Evolutionary conservation across 2,888 invertebrate species (phyloP).

Genomic region (Perithous albicinctus): DNA sequence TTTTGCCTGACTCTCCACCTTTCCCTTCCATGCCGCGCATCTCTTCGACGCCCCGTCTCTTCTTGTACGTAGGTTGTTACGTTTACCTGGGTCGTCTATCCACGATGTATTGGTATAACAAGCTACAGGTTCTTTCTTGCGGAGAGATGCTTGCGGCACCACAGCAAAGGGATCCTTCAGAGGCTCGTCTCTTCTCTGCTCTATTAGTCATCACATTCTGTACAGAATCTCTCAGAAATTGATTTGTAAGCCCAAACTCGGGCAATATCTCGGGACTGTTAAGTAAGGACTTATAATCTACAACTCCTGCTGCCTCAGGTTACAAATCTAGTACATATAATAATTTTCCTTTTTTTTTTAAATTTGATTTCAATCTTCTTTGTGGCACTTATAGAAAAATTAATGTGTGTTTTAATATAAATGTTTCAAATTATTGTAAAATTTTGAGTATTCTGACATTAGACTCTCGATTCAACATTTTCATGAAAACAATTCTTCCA

Average conservation of each 20-base stretch:
- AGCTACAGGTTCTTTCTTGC: constrained; percentile 62
- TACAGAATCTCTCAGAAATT: constrained; percentile 4
- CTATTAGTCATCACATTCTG: constrained; percentile 12
- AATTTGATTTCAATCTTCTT: neutral
- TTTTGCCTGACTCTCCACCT: constrained; percentile 57
- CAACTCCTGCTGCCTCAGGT: too few species aligned
- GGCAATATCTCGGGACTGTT: neutral
- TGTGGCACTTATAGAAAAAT: too few species aligned
- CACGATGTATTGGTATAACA: constrained; percentile 58
- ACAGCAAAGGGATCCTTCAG: constrained; percentile 17
- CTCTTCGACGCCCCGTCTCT: constrained; percentile 47
- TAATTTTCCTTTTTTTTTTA: neutral
- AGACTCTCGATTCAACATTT: too few species aligned
- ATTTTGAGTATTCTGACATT: too few species aligned
- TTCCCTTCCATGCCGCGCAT: constrained; percentile 56
- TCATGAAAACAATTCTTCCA: too few species aligned
- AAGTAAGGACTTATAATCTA: neutral
- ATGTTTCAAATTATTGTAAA: neutral
- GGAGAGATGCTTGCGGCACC: constrained; percentile 34
- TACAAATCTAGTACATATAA: neutral
- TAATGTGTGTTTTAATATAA: neutral
- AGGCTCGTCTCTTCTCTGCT: constrained; percentile 53
- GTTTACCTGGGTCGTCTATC: constrained; percentile 48
- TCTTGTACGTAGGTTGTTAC: constrained; percentile 57
- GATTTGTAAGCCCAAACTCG: neutral